Evolutionary conservation across 2,113 vertebrate genomes (phyloP).

Genomic region (Festucalex cinctus): DNA sequence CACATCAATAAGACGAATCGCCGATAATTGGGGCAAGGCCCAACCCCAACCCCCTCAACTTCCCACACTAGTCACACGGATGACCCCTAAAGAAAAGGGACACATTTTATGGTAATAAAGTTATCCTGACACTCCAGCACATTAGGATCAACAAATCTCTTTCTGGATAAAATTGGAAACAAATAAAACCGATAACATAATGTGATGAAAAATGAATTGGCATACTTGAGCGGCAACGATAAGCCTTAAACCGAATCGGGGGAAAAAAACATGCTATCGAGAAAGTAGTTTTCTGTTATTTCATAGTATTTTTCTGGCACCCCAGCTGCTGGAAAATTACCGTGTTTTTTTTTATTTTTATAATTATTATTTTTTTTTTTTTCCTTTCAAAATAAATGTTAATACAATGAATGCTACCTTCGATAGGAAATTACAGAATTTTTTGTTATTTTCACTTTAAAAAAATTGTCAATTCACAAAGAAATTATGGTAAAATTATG

Average conservation of each 20-base stretch:
- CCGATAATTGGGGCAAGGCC: conserved; percentile 43
- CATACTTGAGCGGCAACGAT: background rate
- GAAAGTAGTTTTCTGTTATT: too few relatives aligned
- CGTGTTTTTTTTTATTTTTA: too few relatives aligned
- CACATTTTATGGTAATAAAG: conserved; percentile 51
- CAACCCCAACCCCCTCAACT: conserved; percentile 28
- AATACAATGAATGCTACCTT: too few relatives aligned
- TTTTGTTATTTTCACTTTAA: too few relatives aligned
- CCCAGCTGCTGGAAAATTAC: too few relatives aligned
- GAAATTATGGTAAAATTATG: too few relatives aligned
- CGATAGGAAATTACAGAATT: too few relatives aligned
- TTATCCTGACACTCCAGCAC: conserved; percentile 13
- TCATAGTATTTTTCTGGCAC: too few relatives aligned
- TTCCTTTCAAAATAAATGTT: too few relatives aligned
- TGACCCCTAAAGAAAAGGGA: conserved; percentile 32
- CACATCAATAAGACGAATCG: conserved; percentile 58
- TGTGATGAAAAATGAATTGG: background rate
- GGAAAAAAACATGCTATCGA: too few relatives aligned
- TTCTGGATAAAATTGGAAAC: background rate
- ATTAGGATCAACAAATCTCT: background rate
- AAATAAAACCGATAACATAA: background rate
- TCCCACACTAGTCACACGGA: conserved; percentile 13
- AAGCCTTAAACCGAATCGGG: background rate
- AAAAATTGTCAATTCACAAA: too few relatives aligned
- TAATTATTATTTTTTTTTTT: too few relatives aligned